Evolutionary conservation across 1,140 invertebrate genomes (phyloP).

Genomic region (Potamilus streckersoni): DNA sequence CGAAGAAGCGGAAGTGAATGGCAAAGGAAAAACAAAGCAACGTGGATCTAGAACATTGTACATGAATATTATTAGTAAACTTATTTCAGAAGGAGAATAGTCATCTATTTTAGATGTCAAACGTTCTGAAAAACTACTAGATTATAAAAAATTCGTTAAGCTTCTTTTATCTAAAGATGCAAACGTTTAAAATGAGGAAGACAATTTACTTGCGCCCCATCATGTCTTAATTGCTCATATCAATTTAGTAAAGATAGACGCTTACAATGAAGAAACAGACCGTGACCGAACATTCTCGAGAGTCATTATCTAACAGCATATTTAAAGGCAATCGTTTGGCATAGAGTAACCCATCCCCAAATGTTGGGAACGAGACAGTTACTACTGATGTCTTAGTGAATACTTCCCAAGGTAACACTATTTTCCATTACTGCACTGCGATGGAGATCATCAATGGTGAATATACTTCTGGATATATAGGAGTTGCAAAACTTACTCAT

Average conservation of each 20-base stretch:
- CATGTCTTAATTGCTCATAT: conserved; percentile 59
- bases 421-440: conserved; percentile 25
- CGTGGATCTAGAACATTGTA: conserved; percentile 4
- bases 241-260: conserved; percentile 64
- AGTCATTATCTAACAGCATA: conserved; percentile 65
- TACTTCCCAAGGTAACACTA: conserved; percentile 25
- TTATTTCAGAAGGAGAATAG: conserved; percentile 16
- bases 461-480: conserved; percentile 12
- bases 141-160: conserved; percentile 38
- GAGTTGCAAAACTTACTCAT: conserved; percentile 25
- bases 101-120: conserved; percentile 17
- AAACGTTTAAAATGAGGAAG: conserved; percentile 63
- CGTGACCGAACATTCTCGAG: conserved; percentile 69
- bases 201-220: conserved; percentile 63
- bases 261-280: conserved; percentile 70
- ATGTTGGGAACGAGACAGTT: conserved; percentile 3
- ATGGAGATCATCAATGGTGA: conserved; percentile 18
- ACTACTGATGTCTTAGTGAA: conserved; percentile 7
- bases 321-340: conserved; percentile 64
- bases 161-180: conserved; percentile 54
- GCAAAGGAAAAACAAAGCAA: conserved; percentile 23
- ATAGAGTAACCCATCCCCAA: conserved; percentile 17
- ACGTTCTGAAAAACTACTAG: conserved; percentile 22
- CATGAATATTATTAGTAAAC: conserved; percentile 14
- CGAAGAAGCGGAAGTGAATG: conserved; percentile 21